Evolutionary conservation across 2,888 invertebrate species (phyloP).

Genomic region (Stegophylla sp.): DNA sequence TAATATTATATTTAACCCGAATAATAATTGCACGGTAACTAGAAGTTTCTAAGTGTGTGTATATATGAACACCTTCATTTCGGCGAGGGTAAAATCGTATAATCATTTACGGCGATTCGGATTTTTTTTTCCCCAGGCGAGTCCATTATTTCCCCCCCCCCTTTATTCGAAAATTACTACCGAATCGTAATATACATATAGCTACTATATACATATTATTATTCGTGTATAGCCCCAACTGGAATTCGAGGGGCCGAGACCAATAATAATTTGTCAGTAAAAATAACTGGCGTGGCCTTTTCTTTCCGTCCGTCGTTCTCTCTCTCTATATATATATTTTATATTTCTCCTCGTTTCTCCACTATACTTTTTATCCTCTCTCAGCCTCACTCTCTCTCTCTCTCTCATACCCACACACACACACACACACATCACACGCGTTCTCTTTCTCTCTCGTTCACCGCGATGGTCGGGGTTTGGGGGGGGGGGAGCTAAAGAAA

Average conservation of each 20-base stretch:
- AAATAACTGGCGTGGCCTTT: slow-evolving; percentile 33
- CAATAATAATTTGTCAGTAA: slow-evolving; percentile 54
- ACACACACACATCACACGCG: neutral
- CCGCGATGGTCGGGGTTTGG: neutral
- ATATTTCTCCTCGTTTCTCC: neutral
- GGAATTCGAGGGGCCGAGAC: slow-evolving; percentile 24
- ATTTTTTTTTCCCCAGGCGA: neutral
- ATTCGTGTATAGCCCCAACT: slow-evolving; percentile 17
- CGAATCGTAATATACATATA: slow-evolving; percentile 20
- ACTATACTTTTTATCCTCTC: neutral
- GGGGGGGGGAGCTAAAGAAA: slow-evolving; percentile 10
- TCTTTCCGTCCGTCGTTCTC: neutral
- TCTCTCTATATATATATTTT: neutral
- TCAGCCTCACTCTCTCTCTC: neutral
- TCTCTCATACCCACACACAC: too few relatives aligned
- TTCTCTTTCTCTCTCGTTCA: neutral
- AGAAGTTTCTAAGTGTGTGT: neutral
- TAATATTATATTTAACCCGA: neutral
- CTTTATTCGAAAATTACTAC: slow-evolving; percentile 18
- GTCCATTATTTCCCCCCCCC: neutral
- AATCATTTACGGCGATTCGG: neutral
- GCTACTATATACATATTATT: neutral
- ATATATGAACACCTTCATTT: slow-evolving; percentile 22
- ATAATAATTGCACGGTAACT: neutral
- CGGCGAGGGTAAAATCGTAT: neutral